A percentile compares a stretch with the other conserved stretches of the same genome.
Evolutionary conservation across 2,888 invertebrate species (phyloP).

Genomic region (Cryptosula pallasiana): DNA sequence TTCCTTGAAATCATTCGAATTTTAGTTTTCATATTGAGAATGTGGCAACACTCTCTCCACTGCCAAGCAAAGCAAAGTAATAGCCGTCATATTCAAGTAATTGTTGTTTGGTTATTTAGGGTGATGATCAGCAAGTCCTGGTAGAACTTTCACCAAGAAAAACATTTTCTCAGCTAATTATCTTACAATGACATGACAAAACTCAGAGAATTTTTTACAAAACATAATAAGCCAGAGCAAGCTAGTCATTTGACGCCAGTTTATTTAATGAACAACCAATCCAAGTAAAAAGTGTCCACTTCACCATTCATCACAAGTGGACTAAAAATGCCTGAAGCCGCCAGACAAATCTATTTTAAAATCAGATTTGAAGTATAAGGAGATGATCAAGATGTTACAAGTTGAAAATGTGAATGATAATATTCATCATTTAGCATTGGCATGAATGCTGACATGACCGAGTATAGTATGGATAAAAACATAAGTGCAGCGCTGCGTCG

Average conservation of each 20-base stretch:
- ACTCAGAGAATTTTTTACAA: slow-evolving; percentile 21
- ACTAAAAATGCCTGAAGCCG: slow-evolving; percentile 18
- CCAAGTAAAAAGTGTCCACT: slow-evolving; percentile 22
- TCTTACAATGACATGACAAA: slow-evolving; percentile 22
- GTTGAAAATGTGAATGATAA: slow-evolving; percentile 22
- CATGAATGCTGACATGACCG: background rate
- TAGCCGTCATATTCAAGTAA: no score
- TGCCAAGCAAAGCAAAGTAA: no score
- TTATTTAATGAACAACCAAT: slow-evolving; percentile 14
- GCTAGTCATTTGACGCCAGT: slow-evolving; percentile 15
- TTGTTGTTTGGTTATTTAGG: background rate
- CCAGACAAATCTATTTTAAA: slow-evolving; percentile 23
- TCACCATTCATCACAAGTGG: slow-evolving; percentile 6
- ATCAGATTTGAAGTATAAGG: slow-evolving; percentile 23
- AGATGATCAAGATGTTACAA: slow-evolving; percentile 14
- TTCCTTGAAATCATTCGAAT: background rate
- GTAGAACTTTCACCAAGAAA: slow-evolving; percentile 12
- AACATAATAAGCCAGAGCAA: slow-evolving; percentile 19
- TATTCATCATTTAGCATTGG: background rate
- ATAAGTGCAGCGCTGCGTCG: background rate
- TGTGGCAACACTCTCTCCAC: background rate
- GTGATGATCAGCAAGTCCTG: background rate
- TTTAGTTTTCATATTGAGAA: background rate
- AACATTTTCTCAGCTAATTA: slow-evolving; percentile 16
- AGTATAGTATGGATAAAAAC: background rate